These are phyloP conservation scores for Procambarus clarkii DNA, from an alignment of 1,140 invertebrate genomes.

Conservation along the genomic window DNA sequence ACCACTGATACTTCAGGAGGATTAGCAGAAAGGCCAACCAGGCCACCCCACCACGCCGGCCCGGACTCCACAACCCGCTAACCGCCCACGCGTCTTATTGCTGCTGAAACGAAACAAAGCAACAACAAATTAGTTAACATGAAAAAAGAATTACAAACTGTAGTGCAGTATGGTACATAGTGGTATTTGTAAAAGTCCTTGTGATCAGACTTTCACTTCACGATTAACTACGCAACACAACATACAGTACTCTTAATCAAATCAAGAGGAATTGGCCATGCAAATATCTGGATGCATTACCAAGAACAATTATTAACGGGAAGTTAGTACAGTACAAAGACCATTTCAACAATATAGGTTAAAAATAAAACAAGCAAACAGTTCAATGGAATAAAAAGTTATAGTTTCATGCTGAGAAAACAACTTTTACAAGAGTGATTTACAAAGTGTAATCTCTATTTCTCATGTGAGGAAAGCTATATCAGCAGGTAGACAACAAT, in stretches of 20 bases:
- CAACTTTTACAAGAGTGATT: not conserved
- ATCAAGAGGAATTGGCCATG: not conserved
- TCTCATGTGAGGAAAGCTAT: not conserved
- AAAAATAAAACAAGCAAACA: conserved; percentile 1
- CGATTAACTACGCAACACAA: not conserved
- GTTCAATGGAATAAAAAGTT: not conserved
- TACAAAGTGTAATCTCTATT: not conserved
- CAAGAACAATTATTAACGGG: not conserved
- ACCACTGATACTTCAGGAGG: conserved; percentile 44
- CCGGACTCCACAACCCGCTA: conserved; percentile 61
- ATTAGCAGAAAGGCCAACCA: conserved; percentile 44
- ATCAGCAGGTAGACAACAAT: not conserved
- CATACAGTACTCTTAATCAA: not conserved
- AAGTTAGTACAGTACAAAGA: not conserved
- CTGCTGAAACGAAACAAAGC: conserved; percentile 58
- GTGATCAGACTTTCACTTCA: conserved; percentile 4
- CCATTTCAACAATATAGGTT: not conserved
- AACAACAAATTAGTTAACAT: conserved; percentile 20
- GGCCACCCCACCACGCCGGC: conserved; percentile 63
- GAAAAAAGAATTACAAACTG: not conserved
- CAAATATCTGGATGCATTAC: conserved; percentile 25
- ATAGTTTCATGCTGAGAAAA: not conserved
- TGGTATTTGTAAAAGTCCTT: conserved; percentile 23
- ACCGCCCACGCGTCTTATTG: conserved; percentile 69
- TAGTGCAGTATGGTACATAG: conserved; percentile 15